Conservation (phyloP, 2,797 vertebrate genomes). For the Odontamblyopus rebecca region DNA sequence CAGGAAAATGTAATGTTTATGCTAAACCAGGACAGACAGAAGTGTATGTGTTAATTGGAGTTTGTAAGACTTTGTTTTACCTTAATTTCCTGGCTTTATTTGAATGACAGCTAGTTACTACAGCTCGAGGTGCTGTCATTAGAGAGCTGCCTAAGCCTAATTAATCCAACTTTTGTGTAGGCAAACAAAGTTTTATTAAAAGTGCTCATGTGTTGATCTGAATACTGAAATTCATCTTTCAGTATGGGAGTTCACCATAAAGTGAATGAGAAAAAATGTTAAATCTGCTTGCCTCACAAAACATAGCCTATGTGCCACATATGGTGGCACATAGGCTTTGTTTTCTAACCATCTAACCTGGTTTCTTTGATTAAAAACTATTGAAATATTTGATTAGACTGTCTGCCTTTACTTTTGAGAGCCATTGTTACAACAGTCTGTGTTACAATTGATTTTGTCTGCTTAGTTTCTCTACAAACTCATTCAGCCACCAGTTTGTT, state of each 20-base stretch:
- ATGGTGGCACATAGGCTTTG: no score
- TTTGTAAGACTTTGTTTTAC: slow-evolving; percentile 52
- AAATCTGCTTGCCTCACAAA: not conserved
- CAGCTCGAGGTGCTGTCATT: slow-evolving; percentile 46
- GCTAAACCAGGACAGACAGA: slow-evolving; percentile 60
- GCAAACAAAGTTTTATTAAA: slow-evolving; percentile 37
- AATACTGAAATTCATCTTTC: not conserved
- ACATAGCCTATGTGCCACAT: no score
- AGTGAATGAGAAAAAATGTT: not conserved
- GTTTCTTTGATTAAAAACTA: no score
- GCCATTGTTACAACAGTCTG: not conserved
- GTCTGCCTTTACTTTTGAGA: not conserved
- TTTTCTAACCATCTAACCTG: not conserved
- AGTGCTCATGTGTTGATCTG: not conserved
- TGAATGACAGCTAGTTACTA: slow-evolving; percentile 47
- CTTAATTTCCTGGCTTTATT: slow-evolving; percentile 52
- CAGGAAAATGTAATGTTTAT: slow-evolving; percentile 77
- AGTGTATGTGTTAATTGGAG: slow-evolving; percentile 70
- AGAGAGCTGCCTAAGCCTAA: slow-evolving; percentile 45
- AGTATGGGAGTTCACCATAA: slow-evolving; percentile 1
- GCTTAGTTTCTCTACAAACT: slow-evolving; percentile 38
- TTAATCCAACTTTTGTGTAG: slow-evolving; percentile 52
- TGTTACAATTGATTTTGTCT: slow-evolving; percentile 52
- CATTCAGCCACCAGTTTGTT: slow-evolving; percentile 46
- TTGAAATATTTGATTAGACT: no score